A percentile compares a stretch with the other conserved stretches of the same genome.
phyloP scores from a whole-genome alignment of 2,797 vertebrate genomes.

The Tauraco hartlaubi region DNA sequence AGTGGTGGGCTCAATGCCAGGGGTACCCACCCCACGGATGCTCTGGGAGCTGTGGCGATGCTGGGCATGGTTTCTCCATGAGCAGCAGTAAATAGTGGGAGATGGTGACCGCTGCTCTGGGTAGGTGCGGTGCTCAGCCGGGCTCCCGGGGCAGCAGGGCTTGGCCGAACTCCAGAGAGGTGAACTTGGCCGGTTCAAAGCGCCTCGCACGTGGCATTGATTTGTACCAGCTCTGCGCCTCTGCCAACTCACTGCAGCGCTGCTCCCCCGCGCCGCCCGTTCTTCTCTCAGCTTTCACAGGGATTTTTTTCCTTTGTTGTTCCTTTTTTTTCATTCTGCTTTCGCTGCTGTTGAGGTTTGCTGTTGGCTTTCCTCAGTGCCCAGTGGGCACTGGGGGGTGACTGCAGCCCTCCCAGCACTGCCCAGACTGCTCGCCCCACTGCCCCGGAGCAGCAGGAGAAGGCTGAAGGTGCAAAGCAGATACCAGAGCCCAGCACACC shows the following conservation, averaged over 20 bases:
- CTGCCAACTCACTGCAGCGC: not conserved
- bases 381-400: not conserved
- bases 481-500: not conserved
- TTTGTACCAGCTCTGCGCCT: not conserved
- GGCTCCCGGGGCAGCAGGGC: not conserved
- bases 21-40: not conserved
- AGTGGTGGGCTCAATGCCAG: accelerated
- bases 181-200: not conserved
- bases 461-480: not conserved
- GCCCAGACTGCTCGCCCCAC: not conserved
- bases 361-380: not conserved
- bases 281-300: not conserved
- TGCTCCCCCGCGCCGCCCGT: not conserved
- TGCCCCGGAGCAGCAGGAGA: not conserved
- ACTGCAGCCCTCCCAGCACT: not conserved
- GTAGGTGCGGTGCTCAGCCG: too few relatives aligned
- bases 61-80: not conserved
- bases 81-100: not conserved
- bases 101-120: not conserved
- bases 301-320: not conserved
- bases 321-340: not conserved
- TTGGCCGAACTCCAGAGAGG: not conserved
- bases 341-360: not conserved
- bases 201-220: not conserved
- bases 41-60: not conserved